Base-by-base conservation (phyloP, 1,140 invertebrate genomes). In the Leptinotarsa defecta region DNA sequence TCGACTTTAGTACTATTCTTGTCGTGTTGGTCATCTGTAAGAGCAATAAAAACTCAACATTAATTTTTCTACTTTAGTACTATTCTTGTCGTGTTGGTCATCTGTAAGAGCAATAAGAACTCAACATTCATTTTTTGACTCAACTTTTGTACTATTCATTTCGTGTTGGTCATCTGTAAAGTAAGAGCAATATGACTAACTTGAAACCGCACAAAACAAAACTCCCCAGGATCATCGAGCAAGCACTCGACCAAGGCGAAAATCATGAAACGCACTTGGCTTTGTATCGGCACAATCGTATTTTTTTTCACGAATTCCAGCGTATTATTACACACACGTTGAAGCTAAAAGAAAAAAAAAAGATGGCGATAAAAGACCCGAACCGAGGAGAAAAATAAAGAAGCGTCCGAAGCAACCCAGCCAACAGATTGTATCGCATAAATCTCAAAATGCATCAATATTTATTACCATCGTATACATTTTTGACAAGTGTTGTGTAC, bases 301-400 rank as follows among this genome's bases (percentile, higher is more conserved):
- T 22, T 67, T 67, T 67, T 67, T 67, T 19, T 19, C n/a, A 57
- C 52, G 52, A 57, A 57, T 57, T 57, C 52, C 17, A 57, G 4
- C 52, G 52, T 57, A 57, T 57, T 57, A 57, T 57, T 57, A 67
- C 27, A 24, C 20, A 67, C 22, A 67, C 27, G 17, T 34, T 67
- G 27, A 15, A 67, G 27, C 17, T 4, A 65, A 24, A 65, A 65
- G 13, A 65, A 24, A 67, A 24, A 67, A 24, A 15, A 15, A 15
- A 15, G 64, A 24, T 19, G 22, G 17, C 19, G n/a, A 67, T 67
- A 24, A 24, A 67, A 24, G 15, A 3, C 15, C 64, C 64, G 20
- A 22, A 15, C 64, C 64, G 64, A 15, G 52, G 13, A 57, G 52
- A 13, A 67, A 22, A 67, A 67, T 67, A 67, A 22, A 22, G 20